Evolutionary conservation across 2,797 vertebrate genomes (phyloP), one percentile per base, ranked within the genome.

Genomic region (Aeoliscus strigatus): DNA sequence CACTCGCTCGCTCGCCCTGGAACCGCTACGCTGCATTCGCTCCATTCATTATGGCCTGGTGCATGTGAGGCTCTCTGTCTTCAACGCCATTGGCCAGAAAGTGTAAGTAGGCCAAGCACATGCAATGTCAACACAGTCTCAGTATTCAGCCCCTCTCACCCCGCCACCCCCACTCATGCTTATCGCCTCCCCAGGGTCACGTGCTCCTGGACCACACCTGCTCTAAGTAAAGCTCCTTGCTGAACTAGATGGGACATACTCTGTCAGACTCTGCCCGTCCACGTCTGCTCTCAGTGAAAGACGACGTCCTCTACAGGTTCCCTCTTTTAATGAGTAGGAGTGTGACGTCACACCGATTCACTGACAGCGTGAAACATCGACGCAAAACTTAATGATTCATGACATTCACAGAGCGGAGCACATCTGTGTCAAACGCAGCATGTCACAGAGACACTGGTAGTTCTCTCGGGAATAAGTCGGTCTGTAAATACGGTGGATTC

Each of bases 221-320:
- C 30, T 49, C 77, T 75, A 65, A 79, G 69, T 74, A 57, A 74
- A 80, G 75, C 50, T 28, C 28, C 53, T 51, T 16, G 28, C 54
- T 43, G 31, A 75, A 35, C 61, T 81, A 13, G 69, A 67, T 10
- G 63, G 75, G 77, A 76, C 52, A 55, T 70, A n/a, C n/a, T n/a
- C n/a, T n/a, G n/a, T n/a, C n/a, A n/a, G n/a, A n/a, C n/a, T n/a
- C n/a, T n/a, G n/a, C n/a, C n/a, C n/a, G n/a, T n/a, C n/a, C n/a
- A n/a, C n/a, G n/a, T n/a, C n/a, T n/a, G n/a, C n/a, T n/a, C n/a
- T n/a, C n/a, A n/a, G n/a, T n/a, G n/a, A n/a, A n/a, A n/a, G n/a
- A n/a, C n/a, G n/a, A n/a, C n/a, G n/a, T n/a, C n/a, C n/a, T n/a
- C n/a, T n/a, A n/a, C n/a, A n/a, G n/a, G n/a, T n/a, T n/a, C n/a